A percentile compares a stretch with the other conserved stretches of the same genome.
These are phyloP conservation scores for Eretmocerus hayati DNA, from an alignment of 2,888 invertebrate genomes.

Conservation along the genomic window DNA sequence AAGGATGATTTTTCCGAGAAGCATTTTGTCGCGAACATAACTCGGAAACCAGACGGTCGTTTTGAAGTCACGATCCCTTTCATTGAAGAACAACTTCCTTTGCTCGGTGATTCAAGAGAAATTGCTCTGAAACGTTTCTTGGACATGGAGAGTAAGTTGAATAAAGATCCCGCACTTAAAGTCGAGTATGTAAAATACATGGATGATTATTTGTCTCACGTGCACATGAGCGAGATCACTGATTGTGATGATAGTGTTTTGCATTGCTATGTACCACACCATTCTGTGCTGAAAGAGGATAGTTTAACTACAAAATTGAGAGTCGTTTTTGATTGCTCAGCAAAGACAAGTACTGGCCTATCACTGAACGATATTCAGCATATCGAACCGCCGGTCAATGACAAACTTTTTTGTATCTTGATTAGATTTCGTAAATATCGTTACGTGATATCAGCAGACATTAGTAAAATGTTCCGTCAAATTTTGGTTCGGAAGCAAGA, in stretches of 20 bases:
- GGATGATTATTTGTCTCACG: slow-evolving; percentile 11
- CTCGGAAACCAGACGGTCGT: background rate
- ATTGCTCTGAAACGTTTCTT: slow-evolving; percentile 10
- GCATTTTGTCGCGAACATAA: slow-evolving; percentile 3
- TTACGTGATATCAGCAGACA: slow-evolving; percentile 16
- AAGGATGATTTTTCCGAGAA: slow-evolving; percentile 3
- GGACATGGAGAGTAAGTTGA: slow-evolving; percentile 4
- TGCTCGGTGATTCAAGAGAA: slow-evolving; percentile 9
- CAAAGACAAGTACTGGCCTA: slow-evolving; percentile 8
- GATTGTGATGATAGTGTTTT: background rate
- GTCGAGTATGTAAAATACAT: slow-evolving; percentile 9
- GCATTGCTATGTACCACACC: slow-evolving; percentile 21
- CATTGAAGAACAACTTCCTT: background rate
- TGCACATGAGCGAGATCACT: slow-evolving; percentile 7
- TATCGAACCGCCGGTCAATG: slow-evolving; percentile 28
- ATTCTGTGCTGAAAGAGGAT: slow-evolving; percentile 19
- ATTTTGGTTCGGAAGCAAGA: slow-evolving; percentile 2
- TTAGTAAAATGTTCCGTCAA: slow-evolving; percentile 5
- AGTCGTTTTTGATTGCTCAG: slow-evolving; percentile 25
- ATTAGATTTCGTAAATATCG: slow-evolving; percentile 2
- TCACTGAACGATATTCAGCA: slow-evolving; percentile 28
- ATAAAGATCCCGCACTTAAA: background rate
- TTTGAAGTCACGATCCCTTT: background rate
- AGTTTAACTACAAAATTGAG: slow-evolving; percentile 25
- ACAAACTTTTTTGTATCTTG: slow-evolving; percentile 21